Evolutionary conservation across 2,888 invertebrate genomes (phyloP).

Genomic region (Oligia fasciuncula): DNA sequence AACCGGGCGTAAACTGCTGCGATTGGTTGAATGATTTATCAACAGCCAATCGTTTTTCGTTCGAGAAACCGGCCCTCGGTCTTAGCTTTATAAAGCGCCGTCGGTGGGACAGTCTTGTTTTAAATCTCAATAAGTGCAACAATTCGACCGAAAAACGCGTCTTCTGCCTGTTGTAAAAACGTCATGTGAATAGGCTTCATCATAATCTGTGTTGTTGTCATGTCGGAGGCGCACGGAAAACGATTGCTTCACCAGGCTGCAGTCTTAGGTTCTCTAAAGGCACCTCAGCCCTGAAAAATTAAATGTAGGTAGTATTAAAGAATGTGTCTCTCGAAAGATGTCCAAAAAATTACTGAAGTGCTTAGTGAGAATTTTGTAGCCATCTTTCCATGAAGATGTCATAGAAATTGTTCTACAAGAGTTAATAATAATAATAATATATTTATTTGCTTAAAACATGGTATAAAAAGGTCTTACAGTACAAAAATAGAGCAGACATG

Average conservation of each 20-base stretch:
- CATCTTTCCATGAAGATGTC: background rate
- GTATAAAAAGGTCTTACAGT: too few species aligned
- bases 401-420: background rate
- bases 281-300: conserved; percentile 67
- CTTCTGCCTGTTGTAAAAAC: background rate
- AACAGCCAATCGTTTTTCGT: background rate
- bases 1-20: background rate
- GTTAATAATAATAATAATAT: too few species aligned
- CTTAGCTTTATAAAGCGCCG: too few species aligned
- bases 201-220: conserved; percentile 15
- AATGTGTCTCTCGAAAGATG: background rate
- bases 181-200: background rate
- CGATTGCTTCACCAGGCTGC: conserved; percentile 75
- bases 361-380: background rate
- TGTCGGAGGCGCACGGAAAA: conserved; percentile 69
- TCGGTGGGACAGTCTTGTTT: background rate
- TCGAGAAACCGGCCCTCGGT: background rate
- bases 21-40: background rate
- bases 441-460: too few species aligned
- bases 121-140: background rate
- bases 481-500: too few species aligned
- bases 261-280: conserved; percentile 66
- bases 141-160: background rate
- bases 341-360: too few species aligned
- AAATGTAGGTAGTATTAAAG: background rate